Conservation (phyloP, 1,140 invertebrate genomes). For the Heterodera schachtii region DNA sequence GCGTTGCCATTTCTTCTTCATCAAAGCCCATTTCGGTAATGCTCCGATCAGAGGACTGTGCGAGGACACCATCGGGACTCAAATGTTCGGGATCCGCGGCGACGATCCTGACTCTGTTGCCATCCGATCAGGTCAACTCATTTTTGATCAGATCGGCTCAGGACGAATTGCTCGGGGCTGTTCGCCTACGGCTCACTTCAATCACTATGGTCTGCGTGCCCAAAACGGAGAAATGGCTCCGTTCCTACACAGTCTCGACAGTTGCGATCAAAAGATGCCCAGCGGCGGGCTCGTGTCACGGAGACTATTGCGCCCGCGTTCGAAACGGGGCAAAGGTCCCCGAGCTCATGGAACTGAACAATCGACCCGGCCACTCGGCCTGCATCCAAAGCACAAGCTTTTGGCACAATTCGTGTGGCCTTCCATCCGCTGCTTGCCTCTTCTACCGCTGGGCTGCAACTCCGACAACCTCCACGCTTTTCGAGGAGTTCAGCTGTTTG, state of each 20-base stretch:
- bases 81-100: no score
- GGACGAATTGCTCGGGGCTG: not conserved
- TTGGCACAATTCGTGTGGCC: not conserved
- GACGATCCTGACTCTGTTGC: not conserved
- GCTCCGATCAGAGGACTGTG: no score
- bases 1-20: no score
- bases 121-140: not conserved
- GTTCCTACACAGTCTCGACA: not conserved
- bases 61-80: no score
- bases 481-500: no score
- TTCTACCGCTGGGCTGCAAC: no score
- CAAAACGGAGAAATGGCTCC: not conserved
- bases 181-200: not conserved
- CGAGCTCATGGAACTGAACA: no score
- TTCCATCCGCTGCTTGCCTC: not conserved
- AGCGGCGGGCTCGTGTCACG: not conserved
- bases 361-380: not conserved
- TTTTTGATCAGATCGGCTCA: not conserved
- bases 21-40: no score
- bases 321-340: not conserved
- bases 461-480: no score
- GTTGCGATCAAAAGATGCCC: slow-evolving; percentile 1
- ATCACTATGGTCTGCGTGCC: not conserved
- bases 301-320: not conserved
- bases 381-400: not conserved